These are phyloP conservation scores for Cyphomyrus discorhynchus DNA, from an alignment of 2,113 vertebrate species.

Conservation along the genomic window DNA sequence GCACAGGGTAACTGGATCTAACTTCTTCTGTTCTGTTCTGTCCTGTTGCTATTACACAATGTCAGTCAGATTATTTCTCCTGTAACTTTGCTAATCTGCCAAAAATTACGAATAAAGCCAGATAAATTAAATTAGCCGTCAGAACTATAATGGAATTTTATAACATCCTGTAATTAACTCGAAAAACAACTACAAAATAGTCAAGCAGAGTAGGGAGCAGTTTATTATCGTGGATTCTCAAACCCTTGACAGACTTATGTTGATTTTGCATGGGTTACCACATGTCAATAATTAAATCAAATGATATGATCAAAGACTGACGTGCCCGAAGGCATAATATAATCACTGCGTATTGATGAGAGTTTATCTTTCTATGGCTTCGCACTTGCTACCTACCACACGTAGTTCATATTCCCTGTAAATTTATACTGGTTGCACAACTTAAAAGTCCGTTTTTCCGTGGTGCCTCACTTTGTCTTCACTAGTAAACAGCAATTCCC, in stretches of 20 bases:
- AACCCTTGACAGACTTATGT: slow-evolving; percentile 9
- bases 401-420: slow-evolving; percentile 3
- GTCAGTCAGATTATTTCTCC: neutral
- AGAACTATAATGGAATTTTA: neutral
- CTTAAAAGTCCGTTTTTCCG: neutral
- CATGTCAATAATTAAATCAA: slow-evolving; percentile 67
- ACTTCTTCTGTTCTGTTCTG: neutral
- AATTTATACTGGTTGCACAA: slow-evolving; percentile 14
- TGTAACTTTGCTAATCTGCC: neutral
- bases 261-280: slow-evolving; percentile 48
- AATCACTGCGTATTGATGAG: slow-evolving; percentile 40
- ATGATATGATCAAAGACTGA: slow-evolving; percentile 53
- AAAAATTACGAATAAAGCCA: neutral
- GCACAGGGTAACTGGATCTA: neutral
- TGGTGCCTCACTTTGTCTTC: neutral
- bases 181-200: neutral
- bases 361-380: slow-evolving; percentile 13
- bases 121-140: neutral
- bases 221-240: neutral
- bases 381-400: neutral
- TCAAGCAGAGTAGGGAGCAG: neutral
- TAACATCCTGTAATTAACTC: neutral
- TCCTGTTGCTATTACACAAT: neutral
- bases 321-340: slow-evolving; percentile 48
- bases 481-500: neutral